Conservation (phyloP, 2,797 vertebrate species). For the Lycodopsis pacificus region DNA sequence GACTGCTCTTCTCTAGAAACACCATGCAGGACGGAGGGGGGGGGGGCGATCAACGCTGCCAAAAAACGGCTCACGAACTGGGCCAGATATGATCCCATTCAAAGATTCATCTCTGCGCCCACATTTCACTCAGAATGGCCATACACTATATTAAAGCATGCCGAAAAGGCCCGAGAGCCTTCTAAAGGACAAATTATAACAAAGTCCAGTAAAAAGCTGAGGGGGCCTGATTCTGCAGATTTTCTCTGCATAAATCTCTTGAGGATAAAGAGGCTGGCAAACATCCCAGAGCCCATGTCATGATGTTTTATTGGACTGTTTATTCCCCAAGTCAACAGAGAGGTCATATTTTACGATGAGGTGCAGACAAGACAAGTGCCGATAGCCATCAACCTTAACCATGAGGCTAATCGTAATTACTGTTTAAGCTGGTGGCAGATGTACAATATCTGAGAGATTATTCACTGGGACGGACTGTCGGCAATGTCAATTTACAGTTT, state of each 20-base stretch:
- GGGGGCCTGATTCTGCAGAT: conserved; percentile 22
- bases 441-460: conserved; percentile 5
- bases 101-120: conserved; percentile 45
- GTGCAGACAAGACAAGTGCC: conserved; percentile 52
- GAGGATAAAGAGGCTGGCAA: conserved; percentile 42
- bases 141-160: conserved; percentile 20
- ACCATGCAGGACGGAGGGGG: conserved; percentile 57
- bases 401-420: conserved; percentile 42
- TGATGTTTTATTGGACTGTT: conserved; percentile 67
- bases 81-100: conserved; percentile 51
- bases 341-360: conserved; percentile 62
- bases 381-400: conserved; percentile 22
- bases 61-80: conserved; percentile 53
- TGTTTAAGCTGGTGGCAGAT: conserved; percentile 5
- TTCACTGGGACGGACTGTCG: background rate
- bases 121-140: conserved; percentile 33
- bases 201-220: conserved; percentile 17
- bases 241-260: conserved; percentile 33
- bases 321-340: conserved; percentile 38
- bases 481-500: background rate
- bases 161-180: background rate
- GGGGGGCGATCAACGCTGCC: conserved; percentile 28
- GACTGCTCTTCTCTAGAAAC: conserved; percentile 70
- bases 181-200: conserved; percentile 1
- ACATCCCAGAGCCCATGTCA: conserved; percentile 36